Percentiles rank a stretch among this genome's conserved stretches.
Conservation (phyloP, 1,140 invertebrate genomes). For the Aphis craccivora region DNA sequence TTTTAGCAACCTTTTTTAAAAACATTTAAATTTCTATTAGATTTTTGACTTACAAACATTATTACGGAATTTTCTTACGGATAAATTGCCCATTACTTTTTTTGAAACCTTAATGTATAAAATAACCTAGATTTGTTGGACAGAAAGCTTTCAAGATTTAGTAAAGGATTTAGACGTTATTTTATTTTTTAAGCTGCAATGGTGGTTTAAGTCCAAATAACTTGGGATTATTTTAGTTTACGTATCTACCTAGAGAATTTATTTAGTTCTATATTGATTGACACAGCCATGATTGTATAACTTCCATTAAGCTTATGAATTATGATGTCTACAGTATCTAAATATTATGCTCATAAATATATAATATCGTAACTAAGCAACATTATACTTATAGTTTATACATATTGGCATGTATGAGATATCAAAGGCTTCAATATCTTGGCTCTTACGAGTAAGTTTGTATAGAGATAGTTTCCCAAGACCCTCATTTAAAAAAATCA, state of each 20-base stretch:
- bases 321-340: not conserved
- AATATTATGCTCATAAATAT: not conserved
- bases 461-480: not conserved
- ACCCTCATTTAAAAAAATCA: not conserved
- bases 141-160: slow-evolving; percentile 40
- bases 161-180: slow-evolving; percentile 25
- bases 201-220: not conserved
- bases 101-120: slow-evolving; percentile 5
- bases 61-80: not conserved
- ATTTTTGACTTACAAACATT: not conserved
- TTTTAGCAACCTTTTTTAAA: not conserved
- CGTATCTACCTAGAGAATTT: not conserved
- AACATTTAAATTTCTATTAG: not conserved
- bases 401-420: not conserved
- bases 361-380: not conserved
- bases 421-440: not conserved
- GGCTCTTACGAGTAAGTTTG: not conserved
- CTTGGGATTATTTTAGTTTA: not conserved
- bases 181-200: not conserved
- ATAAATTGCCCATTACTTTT: slow-evolving; percentile 25
- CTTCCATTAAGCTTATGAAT: not conserved
- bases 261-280: not conserved
- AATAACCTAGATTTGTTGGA: not conserved
- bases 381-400: not conserved
- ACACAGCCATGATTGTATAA: not conserved